phyloP scores from a whole-genome alignment of 2,888 invertebrate genomes.

The Lissocephala sabroskyi region DNA sequence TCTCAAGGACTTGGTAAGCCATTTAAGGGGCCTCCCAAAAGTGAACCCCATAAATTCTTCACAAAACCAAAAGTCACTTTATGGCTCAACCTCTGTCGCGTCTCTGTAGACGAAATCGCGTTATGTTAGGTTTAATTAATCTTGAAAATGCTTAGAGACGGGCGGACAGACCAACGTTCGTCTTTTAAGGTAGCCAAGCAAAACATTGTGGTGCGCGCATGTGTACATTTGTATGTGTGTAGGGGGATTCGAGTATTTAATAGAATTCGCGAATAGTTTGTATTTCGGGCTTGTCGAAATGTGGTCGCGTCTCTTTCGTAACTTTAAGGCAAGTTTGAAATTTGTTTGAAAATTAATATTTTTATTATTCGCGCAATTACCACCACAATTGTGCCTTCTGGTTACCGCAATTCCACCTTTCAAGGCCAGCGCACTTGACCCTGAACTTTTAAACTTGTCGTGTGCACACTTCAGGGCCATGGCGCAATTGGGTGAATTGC shows the following conservation, averaged over 20 bases:
- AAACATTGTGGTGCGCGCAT: no score
- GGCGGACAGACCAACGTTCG: no score
- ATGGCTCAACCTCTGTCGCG: no score
- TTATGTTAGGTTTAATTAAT: not conserved
- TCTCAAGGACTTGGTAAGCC: constrained; percentile 66
- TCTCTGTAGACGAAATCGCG: no score
- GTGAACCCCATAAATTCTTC: not conserved
- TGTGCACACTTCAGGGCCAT: not conserved
- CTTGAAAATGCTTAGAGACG: not conserved
- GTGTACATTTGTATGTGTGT: not conserved
- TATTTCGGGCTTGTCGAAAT: constrained; percentile 24
- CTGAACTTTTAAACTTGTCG: not conserved
- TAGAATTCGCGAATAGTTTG: not conserved
- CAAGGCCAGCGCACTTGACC: not conserved
- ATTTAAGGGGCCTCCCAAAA: not conserved
- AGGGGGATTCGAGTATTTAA: not conserved
- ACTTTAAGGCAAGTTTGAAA: constrained; percentile 64
- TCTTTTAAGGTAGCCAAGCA: no score
- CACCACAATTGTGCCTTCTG: not conserved
- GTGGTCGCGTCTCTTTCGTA: constrained; percentile 60
- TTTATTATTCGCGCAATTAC: not conserved
- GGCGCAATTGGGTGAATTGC: not conserved
- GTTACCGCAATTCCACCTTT: not conserved
- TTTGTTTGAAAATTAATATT: not conserved
- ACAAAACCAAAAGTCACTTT: constrained; percentile 2